Percentiles rank a stretch among this genome's conserved stretches.
These are phyloP conservation scores for Lepidostoma basale DNA, from an alignment of 1,140 invertebrate species.

Conservation along the genomic window DNA sequence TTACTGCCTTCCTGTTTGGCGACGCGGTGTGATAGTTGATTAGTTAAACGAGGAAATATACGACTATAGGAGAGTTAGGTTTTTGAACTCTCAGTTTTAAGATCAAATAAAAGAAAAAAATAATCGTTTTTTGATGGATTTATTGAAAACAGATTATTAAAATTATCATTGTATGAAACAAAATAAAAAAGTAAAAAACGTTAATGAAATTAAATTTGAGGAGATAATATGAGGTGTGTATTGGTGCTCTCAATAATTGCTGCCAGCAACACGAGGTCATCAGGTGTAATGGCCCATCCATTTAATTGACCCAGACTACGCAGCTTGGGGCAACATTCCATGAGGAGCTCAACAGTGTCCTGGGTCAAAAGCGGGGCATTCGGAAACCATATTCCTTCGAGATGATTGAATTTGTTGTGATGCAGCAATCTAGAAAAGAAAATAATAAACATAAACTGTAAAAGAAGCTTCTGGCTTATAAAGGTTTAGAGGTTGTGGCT, in stretches of 20 bases:
- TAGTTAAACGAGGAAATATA: too few relatives aligned
- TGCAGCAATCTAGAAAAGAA: constrained; percentile 59
- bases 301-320: constrained; percentile 66
- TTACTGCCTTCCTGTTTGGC: too few relatives aligned
- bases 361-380: constrained; percentile 64
- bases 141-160: too few relatives aligned
- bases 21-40: too few relatives aligned
- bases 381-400: constrained; percentile 70
- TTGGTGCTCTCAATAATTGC: constrained; percentile 67
- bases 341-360: constrained; percentile 65
- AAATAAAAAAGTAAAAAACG: constrained; percentile 50
- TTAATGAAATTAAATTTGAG: constrained; percentile 51
- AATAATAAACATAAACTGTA: too few relatives aligned
- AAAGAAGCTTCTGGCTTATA: too few relatives aligned
- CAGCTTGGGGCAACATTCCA: constrained; percentile 68
- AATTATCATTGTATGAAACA: too few relatives aligned
- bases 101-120: too few relatives aligned
- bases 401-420: constrained; percentile 61
- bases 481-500: too few relatives aligned
- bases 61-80: too few relatives aligned
- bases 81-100: too few relatives aligned
- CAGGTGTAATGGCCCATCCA: constrained; percentile 67
- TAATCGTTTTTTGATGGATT: too few relatives aligned
- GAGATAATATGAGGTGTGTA: constrained; percentile 62
- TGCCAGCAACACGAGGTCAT: constrained; percentile 67